These are phyloP conservation scores for Smutsia temminckii DNA, from an alignment of 2,797 vertebrate genomes.

Conservation along the genomic window DNA sequence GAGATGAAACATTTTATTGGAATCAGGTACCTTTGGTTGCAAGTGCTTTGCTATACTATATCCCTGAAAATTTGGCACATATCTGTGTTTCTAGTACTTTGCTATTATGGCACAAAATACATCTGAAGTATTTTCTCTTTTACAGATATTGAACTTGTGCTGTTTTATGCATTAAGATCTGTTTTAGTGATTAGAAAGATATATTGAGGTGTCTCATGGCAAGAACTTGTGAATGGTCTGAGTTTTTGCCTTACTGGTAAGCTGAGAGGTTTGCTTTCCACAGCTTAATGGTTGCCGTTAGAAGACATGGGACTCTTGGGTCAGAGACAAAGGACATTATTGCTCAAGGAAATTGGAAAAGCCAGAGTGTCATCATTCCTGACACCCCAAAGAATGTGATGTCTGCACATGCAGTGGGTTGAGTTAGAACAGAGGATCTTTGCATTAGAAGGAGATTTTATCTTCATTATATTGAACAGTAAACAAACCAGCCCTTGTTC, in stretches of 20 bases:
- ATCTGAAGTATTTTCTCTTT: background rate
- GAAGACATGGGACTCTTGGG: background rate
- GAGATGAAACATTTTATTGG: background rate
- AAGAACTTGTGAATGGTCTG: background rate
- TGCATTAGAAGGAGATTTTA: background rate
- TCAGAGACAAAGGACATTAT: background rate
- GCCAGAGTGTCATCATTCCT: background rate
- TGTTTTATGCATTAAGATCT: background rate
- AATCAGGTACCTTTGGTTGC: background rate
- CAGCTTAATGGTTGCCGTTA: background rate
- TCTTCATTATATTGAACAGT: background rate
- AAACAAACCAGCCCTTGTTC: background rate
- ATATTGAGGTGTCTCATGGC: background rate
- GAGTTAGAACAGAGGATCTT: background rate
- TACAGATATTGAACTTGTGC: background rate
- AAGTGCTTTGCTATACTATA: background rate
- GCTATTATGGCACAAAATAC: background rate
- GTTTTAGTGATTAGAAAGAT: background rate
- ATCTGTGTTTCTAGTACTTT: background rate
- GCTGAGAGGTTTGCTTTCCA: background rate
- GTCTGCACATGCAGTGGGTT: background rate
- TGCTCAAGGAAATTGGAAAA: background rate
- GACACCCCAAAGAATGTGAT: background rate
- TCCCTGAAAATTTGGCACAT: background rate
- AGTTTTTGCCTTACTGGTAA: background rate